phyloP scores from a whole-genome alignment of 1,140 invertebrate species.

The Sitophilus oryzae region DNA sequence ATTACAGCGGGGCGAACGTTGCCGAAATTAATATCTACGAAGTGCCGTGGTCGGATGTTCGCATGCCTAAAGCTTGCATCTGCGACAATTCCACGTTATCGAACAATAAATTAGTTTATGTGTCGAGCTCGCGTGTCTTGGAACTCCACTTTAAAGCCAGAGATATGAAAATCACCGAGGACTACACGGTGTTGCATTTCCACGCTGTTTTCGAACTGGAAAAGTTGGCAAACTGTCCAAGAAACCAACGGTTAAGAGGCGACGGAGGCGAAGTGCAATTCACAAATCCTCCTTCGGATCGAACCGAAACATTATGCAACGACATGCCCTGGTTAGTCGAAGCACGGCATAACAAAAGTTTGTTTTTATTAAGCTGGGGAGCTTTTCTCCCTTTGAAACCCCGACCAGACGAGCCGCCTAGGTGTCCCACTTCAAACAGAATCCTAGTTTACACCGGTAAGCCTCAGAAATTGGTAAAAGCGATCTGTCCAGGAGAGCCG shows the following conservation, averaged over 20 bases:
- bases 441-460: slow-evolving; percentile 59
- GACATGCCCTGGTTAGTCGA: slow-evolving; percentile 69
- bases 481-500: slow-evolving; percentile 66
- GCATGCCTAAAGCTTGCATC: slow-evolving; percentile 58
- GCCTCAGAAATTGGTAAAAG: slow-evolving; percentile 58
- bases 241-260: slow-evolving; percentile 57
- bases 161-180: slow-evolving; percentile 60
- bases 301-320: slow-evolving; percentile 60
- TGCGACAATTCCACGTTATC: slow-evolving; percentile 61
- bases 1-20: slow-evolving; percentile 50
- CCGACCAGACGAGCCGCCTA: slow-evolving; percentile 50
- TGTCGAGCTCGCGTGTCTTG: slow-evolving; percentile 56
- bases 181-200: slow-evolving; percentile 64
- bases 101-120: slow-evolving; percentile 54
- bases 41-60: slow-evolving; percentile 59
- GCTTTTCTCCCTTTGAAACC: slow-evolving; percentile 50
- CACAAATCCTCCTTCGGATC: slow-evolving; percentile 53
- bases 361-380: slow-evolving; percentile 71
- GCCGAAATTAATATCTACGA: slow-evolving; percentile 57
- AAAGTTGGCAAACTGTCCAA: slow-evolving; percentile 57
- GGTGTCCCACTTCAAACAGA: slow-evolving; percentile 57
- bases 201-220: slow-evolving; percentile 62
- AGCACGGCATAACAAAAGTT: slow-evolving; percentile 64
- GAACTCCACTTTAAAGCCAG: slow-evolving; percentile 59
- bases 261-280: slow-evolving; percentile 57